A percentile compares a stretch with the other conserved stretches of the same genome.
Conservation (phyloP, 2,797 vertebrate species). For the Podargus strigoides region DNA sequence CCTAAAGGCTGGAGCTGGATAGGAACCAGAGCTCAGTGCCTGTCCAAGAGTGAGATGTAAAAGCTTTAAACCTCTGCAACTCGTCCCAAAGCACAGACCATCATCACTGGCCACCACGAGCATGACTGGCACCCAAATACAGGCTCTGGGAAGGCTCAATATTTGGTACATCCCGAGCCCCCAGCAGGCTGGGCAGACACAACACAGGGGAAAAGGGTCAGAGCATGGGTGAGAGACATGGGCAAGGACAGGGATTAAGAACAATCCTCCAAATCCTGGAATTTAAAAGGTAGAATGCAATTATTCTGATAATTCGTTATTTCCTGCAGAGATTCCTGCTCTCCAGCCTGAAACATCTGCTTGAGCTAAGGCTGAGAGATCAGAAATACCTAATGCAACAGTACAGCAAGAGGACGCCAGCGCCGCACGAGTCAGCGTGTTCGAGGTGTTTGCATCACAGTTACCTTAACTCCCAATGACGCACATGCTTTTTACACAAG, state of each 20-base stretch:
- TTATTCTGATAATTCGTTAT: neutral
- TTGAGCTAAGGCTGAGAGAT: neutral
- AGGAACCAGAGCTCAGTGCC: neutral
- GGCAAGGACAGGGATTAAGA: neutral
- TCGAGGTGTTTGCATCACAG: neutral
- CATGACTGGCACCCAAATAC: accelerated
- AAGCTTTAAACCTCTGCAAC: neutral
- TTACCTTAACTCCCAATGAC: neutral
- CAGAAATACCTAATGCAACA: neutral
- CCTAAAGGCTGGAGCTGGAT: neutral
- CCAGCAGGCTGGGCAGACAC: neutral
- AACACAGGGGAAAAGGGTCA: neutral
- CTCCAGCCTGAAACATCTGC: neutral
- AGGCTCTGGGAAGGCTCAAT: neutral
- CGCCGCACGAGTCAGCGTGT: accelerated
- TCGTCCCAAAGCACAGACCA: neutral
- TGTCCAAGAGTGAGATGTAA: neutral
- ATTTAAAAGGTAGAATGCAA: neutral
- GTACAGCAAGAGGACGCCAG: neutral
- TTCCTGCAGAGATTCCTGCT: neutral
- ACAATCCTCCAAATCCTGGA: neutral
- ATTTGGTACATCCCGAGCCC: neutral
- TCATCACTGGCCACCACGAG: neutral
- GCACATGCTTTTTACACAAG: neutral
- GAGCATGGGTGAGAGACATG: accelerated